A percentile compares a stretch with the other conserved stretches of the same genome.
phyloP scores from a whole-genome alignment of 2,797 vertebrate genomes.

The Columba guinea region DNA sequence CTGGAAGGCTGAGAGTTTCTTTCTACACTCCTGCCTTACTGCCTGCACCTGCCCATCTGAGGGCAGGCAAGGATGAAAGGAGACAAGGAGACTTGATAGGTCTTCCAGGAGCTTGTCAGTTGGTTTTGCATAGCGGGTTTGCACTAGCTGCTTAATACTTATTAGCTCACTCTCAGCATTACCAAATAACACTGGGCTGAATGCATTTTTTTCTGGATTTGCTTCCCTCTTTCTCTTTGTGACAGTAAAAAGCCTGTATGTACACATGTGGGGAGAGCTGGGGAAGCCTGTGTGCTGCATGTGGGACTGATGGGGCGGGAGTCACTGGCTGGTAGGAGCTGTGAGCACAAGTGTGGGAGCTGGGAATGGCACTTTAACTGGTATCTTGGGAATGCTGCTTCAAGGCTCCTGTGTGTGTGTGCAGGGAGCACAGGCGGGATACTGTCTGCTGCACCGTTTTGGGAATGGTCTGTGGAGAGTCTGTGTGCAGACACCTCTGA shows the following conservation, averaged over 20 bases:
- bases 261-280: background rate
- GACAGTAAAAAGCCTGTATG: background rate
- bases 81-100: conserved; percentile 11
- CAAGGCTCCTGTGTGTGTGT: background rate
- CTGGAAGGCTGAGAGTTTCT: conserved; percentile 66
- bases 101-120: background rate
- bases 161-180: background rate
- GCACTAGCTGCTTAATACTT: background rate
- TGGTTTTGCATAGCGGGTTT: background rate
- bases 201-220: background rate
- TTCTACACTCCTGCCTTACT: conserved; percentile 64
- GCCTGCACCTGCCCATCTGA: conserved; percentile 65
- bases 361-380: background rate
- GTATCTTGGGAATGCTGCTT: background rate
- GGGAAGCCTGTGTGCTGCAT: background rate
- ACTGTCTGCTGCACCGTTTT: background rate
- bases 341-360: background rate
- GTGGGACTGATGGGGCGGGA: background rate
- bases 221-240: background rate
- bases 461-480: background rate
- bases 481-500: background rate
- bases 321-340: background rate
- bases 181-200: background rate
- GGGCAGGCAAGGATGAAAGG: conserved; percentile 51
- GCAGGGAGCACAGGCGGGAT: background rate